A percentile compares a stretch with the other conserved stretches of the same genome.
phyloP scores from a whole-genome alignment of 2,113 vertebrate genomes.

The Amazona vittata region DNA sequence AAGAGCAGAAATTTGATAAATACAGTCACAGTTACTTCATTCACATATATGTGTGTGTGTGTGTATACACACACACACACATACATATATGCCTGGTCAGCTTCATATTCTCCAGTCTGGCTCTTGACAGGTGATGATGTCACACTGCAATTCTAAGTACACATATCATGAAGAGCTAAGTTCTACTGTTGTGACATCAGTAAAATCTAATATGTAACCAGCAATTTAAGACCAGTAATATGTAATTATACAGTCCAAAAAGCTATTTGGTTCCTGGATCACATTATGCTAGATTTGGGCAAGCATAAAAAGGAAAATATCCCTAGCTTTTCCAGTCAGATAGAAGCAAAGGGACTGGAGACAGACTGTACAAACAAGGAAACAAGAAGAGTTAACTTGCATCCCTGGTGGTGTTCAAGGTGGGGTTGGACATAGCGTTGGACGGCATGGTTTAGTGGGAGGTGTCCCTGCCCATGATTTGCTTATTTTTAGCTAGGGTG shows the following conservation, averaged over 20 bases:
- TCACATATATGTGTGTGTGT: not conserved
- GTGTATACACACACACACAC: not conserved
- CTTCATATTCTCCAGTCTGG: not conserved
- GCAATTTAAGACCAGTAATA: not conserved
- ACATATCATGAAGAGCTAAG: not conserved
- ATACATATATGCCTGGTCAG: fast-evolving
- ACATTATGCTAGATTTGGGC: not conserved
- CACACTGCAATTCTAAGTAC: not conserved
- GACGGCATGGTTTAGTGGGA: too few relatives aligned
- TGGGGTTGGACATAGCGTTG: too few relatives aligned
- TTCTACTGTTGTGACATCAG: not conserved
- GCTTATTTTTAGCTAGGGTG: not conserved
- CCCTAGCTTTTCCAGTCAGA: not conserved
- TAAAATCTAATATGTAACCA: not conserved
- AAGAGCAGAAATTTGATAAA: not conserved
- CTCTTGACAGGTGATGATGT: not conserved
- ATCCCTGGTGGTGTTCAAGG: too few relatives aligned
- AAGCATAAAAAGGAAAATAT: not conserved
- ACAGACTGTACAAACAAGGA: not conserved
- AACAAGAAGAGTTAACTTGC: not conserved
- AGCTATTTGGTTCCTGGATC: not conserved
- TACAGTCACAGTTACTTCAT: not conserved
- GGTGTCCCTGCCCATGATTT: not conserved
- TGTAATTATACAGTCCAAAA: not conserved
- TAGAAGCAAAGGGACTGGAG: not conserved